phyloP scores from a whole-genome alignment of 2,113 vertebrate genomes.

The Nyctereutes procyonoides region DNA sequence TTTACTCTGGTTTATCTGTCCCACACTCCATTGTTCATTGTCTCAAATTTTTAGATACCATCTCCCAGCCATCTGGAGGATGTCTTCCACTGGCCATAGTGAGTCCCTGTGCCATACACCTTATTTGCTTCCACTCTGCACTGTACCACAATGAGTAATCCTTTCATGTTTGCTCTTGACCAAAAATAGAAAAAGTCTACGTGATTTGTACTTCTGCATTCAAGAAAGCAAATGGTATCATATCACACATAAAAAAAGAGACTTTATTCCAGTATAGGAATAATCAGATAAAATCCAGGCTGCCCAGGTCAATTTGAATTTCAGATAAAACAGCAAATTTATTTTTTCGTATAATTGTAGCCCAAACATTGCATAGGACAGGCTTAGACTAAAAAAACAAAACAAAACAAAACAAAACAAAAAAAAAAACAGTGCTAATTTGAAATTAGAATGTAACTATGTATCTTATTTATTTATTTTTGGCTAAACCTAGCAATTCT shows the following conservation, averaged over 20 bases:
- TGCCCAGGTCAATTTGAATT: not conserved
- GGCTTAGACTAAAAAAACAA: not conserved
- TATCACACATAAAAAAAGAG: not conserved
- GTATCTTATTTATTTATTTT: not conserved
- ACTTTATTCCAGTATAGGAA: not conserved
- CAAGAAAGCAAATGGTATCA: not conserved
- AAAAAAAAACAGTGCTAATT: no score
- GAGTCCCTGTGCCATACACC: accelerated
- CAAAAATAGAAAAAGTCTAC: not conserved
- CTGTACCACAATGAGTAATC: not conserved
- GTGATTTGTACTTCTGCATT: not conserved
- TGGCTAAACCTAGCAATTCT: not conserved
- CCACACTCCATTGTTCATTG: not conserved
- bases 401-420: no score
- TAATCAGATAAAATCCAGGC: not conserved
- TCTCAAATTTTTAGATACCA: not conserved
- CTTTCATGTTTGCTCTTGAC: not conserved
- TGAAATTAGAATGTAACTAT: not conserved
- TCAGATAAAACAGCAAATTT: not conserved
- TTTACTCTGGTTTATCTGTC: not conserved
- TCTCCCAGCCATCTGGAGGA: not conserved
- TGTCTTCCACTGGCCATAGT: no score
- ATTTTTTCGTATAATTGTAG: not conserved
- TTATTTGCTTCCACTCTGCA: not conserved
- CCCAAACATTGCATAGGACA: not conserved